A percentile compares a stretch with the other conserved stretches of the same genome.
Evolutionary conservation across 2,113 vertebrate genomes (phyloP).

Genomic region (Etheostoma cragini): DNA sequence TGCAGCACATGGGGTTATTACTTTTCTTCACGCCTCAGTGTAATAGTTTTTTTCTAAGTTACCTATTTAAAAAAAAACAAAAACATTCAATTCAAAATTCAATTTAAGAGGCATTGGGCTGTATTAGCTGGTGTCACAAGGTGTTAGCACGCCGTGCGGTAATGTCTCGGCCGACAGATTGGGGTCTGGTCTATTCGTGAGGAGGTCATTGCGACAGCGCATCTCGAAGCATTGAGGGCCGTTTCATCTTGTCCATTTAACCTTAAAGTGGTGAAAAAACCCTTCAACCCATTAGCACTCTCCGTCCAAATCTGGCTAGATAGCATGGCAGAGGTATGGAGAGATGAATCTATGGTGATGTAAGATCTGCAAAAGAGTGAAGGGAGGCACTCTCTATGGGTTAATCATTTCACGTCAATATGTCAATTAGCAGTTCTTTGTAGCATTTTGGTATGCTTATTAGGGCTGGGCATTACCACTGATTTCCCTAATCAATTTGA

Average conservation of each 20-base stretch:
- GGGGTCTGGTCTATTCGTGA: constrained; percentile 27
- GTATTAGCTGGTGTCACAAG: constrained; percentile 6
- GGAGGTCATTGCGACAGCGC: constrained; percentile 20
- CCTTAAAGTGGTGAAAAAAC: constrained; percentile 35
- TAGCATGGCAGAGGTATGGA: neutral
- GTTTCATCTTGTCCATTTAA: constrained; percentile 28
- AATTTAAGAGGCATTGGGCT: neutral
- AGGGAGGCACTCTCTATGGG: neutral
- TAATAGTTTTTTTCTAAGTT: neutral
- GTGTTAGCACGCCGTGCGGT: constrained; percentile 16
- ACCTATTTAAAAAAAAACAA: neutral
- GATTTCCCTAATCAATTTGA: no score
- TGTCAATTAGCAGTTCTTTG: neutral
- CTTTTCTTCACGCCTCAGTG: neutral
- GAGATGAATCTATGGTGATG: neutral
- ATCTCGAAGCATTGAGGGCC: constrained; percentile 8
- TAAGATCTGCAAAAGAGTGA: constrained; percentile 5
- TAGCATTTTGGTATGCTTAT: neutral
- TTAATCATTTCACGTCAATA: constrained; percentile 6
- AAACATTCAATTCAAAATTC: neutral
- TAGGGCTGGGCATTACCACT: no score
- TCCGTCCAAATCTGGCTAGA: constrained; percentile 4
- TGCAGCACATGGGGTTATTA: neutral
- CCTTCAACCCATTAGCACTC: constrained; percentile 6
- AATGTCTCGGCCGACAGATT: constrained; percentile 38